Conservation (phyloP, 2,797 vertebrate genomes). For the Loris lydekkerianus region DNA sequence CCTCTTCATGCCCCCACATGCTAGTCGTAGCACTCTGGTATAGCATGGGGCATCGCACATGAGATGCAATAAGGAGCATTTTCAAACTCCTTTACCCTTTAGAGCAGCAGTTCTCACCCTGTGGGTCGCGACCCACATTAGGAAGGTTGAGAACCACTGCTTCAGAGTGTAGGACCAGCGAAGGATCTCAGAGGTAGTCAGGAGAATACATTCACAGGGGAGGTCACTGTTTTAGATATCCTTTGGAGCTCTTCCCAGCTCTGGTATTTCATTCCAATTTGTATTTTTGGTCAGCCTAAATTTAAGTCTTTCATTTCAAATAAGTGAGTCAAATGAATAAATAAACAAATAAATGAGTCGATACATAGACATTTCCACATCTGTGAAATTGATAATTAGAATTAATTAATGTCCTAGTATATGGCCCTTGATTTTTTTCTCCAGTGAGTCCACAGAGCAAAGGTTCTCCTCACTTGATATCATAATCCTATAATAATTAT, state of each 20-base stretch:
- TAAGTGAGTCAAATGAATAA: background rate
- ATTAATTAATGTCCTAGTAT: background rate
- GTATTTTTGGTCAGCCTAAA: background rate
- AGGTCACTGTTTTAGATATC: background rate
- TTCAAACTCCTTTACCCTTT: background rate
- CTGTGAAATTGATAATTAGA: background rate
- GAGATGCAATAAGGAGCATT: background rate
- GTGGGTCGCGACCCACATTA: too few species aligned
- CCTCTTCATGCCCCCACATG: background rate
- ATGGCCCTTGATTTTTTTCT: background rate
- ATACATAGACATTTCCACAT: background rate
- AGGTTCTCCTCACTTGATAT: background rate
- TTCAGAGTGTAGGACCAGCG: background rate
- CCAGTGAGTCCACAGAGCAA: conserved; percentile 5
- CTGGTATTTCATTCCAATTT: background rate
- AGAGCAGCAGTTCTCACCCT: too few species aligned
- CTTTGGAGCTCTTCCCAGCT: background rate
- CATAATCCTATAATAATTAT: background rate
- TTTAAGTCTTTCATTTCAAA: conserved; percentile 49
- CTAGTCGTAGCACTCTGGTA: background rate
- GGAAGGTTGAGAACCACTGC: too few species aligned
- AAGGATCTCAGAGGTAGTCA: background rate
- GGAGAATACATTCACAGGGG: too few species aligned
- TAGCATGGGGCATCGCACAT: too few species aligned
- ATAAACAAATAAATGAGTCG: background rate